These are phyloP conservation scores for Macaria liturata DNA, from an alignment of 2,888 invertebrate genomes.

Conservation along the genomic window DNA sequence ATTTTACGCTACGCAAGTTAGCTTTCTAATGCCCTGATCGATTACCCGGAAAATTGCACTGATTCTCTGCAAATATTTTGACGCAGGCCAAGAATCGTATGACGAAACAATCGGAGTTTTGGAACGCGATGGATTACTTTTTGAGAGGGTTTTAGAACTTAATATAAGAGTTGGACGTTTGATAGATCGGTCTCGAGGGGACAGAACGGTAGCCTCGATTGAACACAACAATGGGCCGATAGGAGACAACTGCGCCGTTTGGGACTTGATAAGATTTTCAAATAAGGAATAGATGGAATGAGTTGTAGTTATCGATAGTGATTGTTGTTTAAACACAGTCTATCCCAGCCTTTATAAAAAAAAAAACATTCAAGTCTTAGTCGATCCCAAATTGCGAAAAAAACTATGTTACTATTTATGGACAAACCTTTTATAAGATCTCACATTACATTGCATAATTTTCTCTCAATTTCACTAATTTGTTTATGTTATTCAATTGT, in stretches of 20 bases:
- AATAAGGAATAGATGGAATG: not conserved
- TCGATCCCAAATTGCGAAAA: too few species aligned
- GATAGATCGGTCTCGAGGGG: constrained; percentile 76
- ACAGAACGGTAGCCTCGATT: constrained; percentile 59
- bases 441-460: too few species aligned
- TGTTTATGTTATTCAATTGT: too few species aligned
- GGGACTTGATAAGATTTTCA: constrained; percentile 39
- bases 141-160: constrained; percentile 65
- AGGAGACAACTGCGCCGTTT: constrained; percentile 48
- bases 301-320: too few species aligned
- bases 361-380: too few species aligned
- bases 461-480: too few species aligned
- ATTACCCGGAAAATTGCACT: constrained; percentile 72
- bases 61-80: constrained; percentile 78
- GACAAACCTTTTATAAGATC: too few species aligned
- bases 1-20: constrained; percentile 66
- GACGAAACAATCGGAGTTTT: constrained; percentile 73
- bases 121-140: constrained; percentile 45
- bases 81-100: constrained; percentile 71
- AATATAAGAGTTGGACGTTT: constrained; percentile 64
- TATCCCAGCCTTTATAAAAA: too few species aligned
- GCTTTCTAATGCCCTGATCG: constrained; percentile 68
- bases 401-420: too few species aligned
- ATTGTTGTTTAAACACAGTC: too few species aligned
- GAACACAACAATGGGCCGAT: constrained; percentile 46